Evolutionary conservation across 1,140 invertebrate genomes (phyloP).

Genomic region (Megalopta genalis): DNA sequence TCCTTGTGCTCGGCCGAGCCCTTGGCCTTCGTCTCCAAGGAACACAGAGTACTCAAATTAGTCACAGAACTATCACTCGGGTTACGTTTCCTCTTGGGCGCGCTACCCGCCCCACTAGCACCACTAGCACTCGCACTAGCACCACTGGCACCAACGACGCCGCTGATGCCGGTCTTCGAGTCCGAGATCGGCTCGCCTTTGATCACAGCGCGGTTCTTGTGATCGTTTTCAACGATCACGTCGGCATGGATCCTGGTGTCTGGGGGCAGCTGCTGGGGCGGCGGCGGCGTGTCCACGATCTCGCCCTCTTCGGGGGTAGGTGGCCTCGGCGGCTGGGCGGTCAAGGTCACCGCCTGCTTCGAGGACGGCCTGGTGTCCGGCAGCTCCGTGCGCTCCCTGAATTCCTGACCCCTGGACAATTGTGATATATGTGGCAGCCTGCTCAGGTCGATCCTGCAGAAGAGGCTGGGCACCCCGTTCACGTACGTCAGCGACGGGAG

Average conservation of each 20-base stretch:
- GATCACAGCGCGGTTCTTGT: constrained; percentile 38
- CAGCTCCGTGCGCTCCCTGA: constrained; percentile 79
- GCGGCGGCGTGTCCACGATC: constrained; percentile 68
- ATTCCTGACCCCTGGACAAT: constrained; percentile 75
- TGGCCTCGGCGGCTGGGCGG: constrained; percentile 59
- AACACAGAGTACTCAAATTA: constrained; percentile 73
- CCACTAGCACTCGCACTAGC: constrained; percentile 36
- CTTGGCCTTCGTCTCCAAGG: constrained; percentile 73
- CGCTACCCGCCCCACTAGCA: constrained; percentile 42
- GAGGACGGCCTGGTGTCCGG: constrained; percentile 82
- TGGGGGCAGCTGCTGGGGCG: constrained; percentile 46
- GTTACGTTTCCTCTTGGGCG: constrained; percentile 79
- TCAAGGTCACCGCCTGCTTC: constrained; percentile 57
- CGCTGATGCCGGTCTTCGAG: constrained; percentile 40
- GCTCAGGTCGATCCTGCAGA: constrained; percentile 77
- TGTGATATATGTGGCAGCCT: constrained; percentile 72
- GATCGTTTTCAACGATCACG: constrained; percentile 35
- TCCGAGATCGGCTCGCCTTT: constrained; percentile 55
- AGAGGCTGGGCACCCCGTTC: constrained; percentile 72
- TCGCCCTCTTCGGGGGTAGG: constrained; percentile 73
- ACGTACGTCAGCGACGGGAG: constrained; percentile 65
- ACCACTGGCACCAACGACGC: constrained; percentile 31
- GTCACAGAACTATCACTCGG: constrained; percentile 80
- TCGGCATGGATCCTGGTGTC: constrained; percentile 59
- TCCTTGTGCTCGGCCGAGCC: constrained; percentile 71